Conservation (phyloP, 2,888 invertebrate genomes). For the Pemphredon lugubris region DNA sequence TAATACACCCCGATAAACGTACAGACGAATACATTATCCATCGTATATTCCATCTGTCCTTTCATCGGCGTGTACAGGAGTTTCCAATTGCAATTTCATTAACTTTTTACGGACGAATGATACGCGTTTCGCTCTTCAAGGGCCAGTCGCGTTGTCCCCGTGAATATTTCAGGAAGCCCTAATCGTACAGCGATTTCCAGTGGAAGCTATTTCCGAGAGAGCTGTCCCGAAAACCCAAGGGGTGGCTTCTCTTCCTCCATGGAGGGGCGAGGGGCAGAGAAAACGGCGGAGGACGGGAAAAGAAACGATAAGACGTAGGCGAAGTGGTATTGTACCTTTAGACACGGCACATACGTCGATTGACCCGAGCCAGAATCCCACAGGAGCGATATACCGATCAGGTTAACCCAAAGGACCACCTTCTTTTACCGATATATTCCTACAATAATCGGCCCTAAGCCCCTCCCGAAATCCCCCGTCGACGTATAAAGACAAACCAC, state of each 20-base stretch:
- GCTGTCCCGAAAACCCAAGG: conserved; percentile 1
- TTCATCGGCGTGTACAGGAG: no score
- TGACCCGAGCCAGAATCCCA: conserved; percentile 38
- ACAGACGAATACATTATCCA: no score
- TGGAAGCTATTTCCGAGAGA: not conserved
- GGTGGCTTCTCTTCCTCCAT: not conserved
- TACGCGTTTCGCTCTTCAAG: no score
- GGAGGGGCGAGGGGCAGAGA: not conserved
- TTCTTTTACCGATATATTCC: conserved; percentile 44
- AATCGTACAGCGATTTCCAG: conserved; percentile 10
- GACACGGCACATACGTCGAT: conserved; percentile 46
- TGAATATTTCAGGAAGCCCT: conserved; percentile 11
- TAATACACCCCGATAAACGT: no score
- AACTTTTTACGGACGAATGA: no score
- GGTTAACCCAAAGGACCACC: conserved; percentile 33
- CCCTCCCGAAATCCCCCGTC: conserved; percentile 34
- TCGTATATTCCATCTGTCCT: no score
- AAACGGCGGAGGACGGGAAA: not conserved
- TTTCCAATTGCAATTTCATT: no score
- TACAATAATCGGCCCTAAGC: conserved; percentile 53
- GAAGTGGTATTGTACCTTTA: conserved; percentile 32
- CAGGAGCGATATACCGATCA: conserved; percentile 56
- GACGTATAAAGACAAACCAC: no score
- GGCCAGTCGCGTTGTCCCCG: no score
- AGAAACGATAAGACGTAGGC: not conserved